A percentile compares a stretch with the other conserved stretches of the same genome.
Evolutionary conservation across 2,888 invertebrate species (phyloP).

Genomic region (Calliopum simillimum): DNA sequence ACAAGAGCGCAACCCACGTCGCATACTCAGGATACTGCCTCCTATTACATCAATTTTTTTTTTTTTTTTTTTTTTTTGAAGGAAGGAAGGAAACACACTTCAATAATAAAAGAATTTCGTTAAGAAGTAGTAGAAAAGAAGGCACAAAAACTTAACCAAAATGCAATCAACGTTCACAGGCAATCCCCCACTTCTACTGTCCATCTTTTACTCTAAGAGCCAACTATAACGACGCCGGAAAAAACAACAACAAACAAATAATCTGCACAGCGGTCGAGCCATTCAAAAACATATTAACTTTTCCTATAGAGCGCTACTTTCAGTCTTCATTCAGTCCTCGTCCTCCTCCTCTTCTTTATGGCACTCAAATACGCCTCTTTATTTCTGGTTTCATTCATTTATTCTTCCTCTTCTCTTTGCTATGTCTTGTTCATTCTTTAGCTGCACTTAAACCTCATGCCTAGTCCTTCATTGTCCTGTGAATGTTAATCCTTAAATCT

Average conservation of each 20-base stretch:
- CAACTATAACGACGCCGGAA: background rate
- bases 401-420: no score
- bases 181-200: background rate
- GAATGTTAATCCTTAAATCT: slow-evolving; percentile 36
- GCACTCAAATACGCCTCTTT: background rate
- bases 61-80: no score
- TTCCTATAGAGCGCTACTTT: background rate
- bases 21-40: no score
- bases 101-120: slow-evolving; percentile 10
- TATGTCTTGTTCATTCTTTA: slow-evolving; percentile 15
- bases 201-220: no score
- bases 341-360: slow-evolving; percentile 1
- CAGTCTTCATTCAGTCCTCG: background rate
- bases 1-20: no score
- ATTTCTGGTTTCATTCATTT: background rate
- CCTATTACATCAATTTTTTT: no score
- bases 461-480: slow-evolving; percentile 25
- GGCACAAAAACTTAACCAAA: slow-evolving; percentile 27
- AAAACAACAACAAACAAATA: slow-evolving; percentile 23
- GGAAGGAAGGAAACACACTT: background rate
- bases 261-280: slow-evolving; percentile 18
- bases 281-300: slow-evolving; percentile 28
- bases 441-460: slow-evolving; percentile 9
- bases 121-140: slow-evolving; percentile 13
- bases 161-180: slow-evolving; percentile 23